Conservation (phyloP, 2,113 vertebrate species). For the Pollimyrus isidori region DNA sequence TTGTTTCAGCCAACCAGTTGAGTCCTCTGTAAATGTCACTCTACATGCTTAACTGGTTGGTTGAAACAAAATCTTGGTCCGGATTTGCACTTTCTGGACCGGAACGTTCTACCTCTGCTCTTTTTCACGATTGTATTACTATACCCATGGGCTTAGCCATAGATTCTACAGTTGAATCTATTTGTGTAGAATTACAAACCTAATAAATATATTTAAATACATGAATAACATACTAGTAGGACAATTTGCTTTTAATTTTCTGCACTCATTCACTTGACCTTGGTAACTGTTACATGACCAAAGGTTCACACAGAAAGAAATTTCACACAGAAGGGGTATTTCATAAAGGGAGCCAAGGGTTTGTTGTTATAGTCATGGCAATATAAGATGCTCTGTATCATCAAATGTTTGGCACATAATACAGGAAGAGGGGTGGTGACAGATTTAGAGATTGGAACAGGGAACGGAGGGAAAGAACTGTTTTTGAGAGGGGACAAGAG, state of each 20-base stretch:
- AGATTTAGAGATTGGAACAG: constrained; percentile 1
- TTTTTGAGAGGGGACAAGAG: constrained; percentile 24
- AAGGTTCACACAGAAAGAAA: background rate
- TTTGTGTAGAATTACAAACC: background rate
- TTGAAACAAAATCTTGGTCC: background rate
- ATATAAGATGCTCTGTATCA: constrained; percentile 18
- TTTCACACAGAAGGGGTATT: background rate
- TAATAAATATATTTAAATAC: background rate
- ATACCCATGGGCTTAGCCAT: background rate
- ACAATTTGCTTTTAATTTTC: background rate
- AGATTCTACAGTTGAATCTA: background rate
- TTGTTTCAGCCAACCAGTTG: background rate
- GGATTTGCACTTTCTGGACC: background rate
- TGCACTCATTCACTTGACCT: background rate
- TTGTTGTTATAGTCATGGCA: constrained; percentile 27
- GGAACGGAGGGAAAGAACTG: background rate
- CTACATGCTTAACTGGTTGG: background rate
- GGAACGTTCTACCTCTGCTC: background rate
- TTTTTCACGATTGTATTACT: background rate
- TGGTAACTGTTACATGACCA: background rate
- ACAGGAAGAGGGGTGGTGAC: background rate
- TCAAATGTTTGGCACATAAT: constrained; percentile 12
- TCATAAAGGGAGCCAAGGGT: constrained; percentile 25
- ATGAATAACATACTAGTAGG: background rate
- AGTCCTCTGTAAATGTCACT: too few species aligned